Evolutionary conservation across 1,140 invertebrate genomes (phyloP).

Genomic region (Apis dorsata): DNA sequence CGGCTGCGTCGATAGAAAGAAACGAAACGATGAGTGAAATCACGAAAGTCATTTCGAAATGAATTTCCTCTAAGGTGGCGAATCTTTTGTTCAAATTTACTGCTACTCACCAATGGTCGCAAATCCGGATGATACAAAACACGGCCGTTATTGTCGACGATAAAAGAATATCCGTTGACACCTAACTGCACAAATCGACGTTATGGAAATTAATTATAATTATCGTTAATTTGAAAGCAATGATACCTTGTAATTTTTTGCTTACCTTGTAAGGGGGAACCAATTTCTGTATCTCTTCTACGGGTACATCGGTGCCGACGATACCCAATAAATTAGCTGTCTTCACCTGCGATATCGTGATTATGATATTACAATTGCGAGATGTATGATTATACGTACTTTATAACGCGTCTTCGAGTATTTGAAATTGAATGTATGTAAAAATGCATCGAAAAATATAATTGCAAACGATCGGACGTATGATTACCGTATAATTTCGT

Average conservation of each 20-base stretch:
- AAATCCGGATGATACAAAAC: constrained; percentile 98
- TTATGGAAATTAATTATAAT: not conserved
- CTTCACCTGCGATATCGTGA: constrained; percentile 83
- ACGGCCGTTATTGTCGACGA: constrained; percentile 98
- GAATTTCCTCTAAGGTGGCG: not conserved
- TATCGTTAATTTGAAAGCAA: not conserved
- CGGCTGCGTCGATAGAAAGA: constrained; percentile 65
- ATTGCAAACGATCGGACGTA: not conserved
- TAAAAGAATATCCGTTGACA: constrained; percentile 97
- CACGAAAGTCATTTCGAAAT: not conserved
- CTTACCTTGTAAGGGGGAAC: constrained; percentile 94
- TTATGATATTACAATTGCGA: not conserved
- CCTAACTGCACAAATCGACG: constrained; percentile 86
- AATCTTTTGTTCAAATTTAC: no score
- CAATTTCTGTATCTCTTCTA: constrained; percentile 94
- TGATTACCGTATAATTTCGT: constrained; percentile 90
- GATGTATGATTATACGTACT: not conserved
- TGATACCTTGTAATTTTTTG: no score
- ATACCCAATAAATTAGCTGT: constrained; percentile 95
- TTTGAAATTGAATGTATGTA: not conserved
- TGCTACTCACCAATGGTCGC: constrained; percentile 88
- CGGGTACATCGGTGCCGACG: constrained; percentile 95
- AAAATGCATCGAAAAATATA: not conserved
- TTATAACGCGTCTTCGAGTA: no score
- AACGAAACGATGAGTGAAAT: constrained; percentile 11